Conservation (phyloP, 2,113 vertebrate genomes). For the Anolis sagrei region DNA sequence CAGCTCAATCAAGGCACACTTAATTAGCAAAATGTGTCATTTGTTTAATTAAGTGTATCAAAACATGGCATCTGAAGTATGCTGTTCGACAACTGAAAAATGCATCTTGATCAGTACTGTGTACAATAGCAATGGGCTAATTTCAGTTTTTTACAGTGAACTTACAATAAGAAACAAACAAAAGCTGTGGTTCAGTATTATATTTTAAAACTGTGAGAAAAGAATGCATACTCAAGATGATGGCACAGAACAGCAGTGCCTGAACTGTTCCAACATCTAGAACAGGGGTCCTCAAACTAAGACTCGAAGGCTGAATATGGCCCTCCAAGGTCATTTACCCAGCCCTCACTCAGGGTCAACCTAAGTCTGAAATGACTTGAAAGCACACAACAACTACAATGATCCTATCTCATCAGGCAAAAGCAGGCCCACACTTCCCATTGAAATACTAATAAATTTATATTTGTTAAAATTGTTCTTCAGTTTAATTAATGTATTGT, state of each 20-base stretch:
- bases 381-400: no score
- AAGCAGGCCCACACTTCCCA: no score
- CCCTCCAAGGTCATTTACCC: no score
- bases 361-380: no score
- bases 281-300: no score
- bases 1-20: constrained; percentile 43
- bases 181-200: background rate
- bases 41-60: constrained; percentile 57
- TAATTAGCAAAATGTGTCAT: constrained; percentile 43
- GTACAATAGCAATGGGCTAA: background rate
- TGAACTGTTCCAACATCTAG: background rate
- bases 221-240: background rate
- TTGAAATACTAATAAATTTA: no score
- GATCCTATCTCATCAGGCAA: no score
- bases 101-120: constrained; percentile 40
- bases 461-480: no score
- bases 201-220: background rate
- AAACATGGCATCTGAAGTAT: constrained; percentile 48
- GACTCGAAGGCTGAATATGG: no score
- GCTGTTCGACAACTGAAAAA: constrained; percentile 56
- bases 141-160: background rate
- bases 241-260: background rate
- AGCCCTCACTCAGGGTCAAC: no score
- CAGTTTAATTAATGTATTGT: no score
- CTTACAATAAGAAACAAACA: background rate